Conservation (phyloP, 2,113 vertebrate species). For the Pristiophorus japonicus region DNA sequence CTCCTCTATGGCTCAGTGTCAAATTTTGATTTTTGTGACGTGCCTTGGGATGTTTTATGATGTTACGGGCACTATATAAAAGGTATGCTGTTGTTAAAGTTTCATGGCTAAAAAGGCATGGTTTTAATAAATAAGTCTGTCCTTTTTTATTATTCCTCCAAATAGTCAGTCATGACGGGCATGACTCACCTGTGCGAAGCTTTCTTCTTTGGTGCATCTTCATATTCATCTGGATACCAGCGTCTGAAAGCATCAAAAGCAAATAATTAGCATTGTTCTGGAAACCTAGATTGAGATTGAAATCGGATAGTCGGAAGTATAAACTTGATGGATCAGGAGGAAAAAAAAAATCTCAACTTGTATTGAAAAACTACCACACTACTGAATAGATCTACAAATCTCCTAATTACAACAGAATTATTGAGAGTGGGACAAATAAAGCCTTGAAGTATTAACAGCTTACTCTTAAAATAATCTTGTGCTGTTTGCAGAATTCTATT, state of each 20-base stretch:
- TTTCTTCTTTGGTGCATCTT: conserved; percentile 77
- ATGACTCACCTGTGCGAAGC: conserved; percentile 79
- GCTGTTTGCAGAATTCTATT: neutral
- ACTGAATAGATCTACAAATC: neutral
- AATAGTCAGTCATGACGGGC: neutral
- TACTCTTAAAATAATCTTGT: neutral
- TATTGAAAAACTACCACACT: neutral
- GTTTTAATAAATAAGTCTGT: neutral
- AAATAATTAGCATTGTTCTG: neutral
- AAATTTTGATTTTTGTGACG: no score
- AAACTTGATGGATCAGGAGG: neutral
- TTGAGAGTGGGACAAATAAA: neutral
- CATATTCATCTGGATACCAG: conserved; percentile 86
- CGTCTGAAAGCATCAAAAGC: conserved; percentile 60
- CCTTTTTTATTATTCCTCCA: neutral
- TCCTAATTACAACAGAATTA: neutral
- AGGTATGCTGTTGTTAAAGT: neutral
- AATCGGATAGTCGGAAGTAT: neutral
- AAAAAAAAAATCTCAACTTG: neutral
- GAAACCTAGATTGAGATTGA: neutral
- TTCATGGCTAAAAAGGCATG: neutral
- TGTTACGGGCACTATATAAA: neutral
- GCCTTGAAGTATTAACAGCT: neutral
- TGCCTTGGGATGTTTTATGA: no score
- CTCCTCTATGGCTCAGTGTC: no score